Evolutionary conservation across 2,888 invertebrate genomes (phyloP), one percentile per base, ranked within the genome.

Genomic region (Mesoligia furuncula): DNA sequence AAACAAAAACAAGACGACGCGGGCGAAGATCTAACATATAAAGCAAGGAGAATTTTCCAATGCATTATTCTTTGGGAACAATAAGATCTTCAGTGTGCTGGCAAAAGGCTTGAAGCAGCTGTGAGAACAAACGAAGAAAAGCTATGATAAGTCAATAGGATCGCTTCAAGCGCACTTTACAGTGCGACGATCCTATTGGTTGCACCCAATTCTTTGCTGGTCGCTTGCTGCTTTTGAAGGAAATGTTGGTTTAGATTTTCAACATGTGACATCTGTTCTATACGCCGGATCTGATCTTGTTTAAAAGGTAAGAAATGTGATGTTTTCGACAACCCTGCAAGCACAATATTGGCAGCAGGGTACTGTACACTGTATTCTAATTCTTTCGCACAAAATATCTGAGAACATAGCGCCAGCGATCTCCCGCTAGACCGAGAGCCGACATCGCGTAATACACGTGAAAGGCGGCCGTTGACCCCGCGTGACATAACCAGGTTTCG

Each of bases 401-500:
- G 70, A 48, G 70, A 73, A 31, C n/a, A 61, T 57, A 36, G 36
- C 51, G 79, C 59, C 57, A 27, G 42, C 45, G 75, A 62, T 77
- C 75, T 79, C 73, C 69, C 51, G 69, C 67, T 72, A 87, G 78
- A 75, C 79, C 42, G 64, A 72, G 84, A 79, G 78, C 77, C 86
- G 76, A 75, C 79, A 67, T 82, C 77, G 65, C 85, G 87, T 78
- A 85, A 88, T 83, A 81, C 57, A 80, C 92, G 92, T 89, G 92
- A 92, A 91, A 93, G 92, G 92, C 86, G 91, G 90, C 89, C 94
- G 88, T 89, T 91, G 92, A 93, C 93, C 93, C 87, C 89, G 75
- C 72, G 87, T 94, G 93, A 93, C 93, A 93, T 93, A 94, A 93
- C 90, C 86, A 87, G 82, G 89, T 90, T 91, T 92, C 90, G 92